Evolutionary conservation across 1,140 invertebrate genomes (phyloP).

Genomic region (Papilio dardanus): DNA sequence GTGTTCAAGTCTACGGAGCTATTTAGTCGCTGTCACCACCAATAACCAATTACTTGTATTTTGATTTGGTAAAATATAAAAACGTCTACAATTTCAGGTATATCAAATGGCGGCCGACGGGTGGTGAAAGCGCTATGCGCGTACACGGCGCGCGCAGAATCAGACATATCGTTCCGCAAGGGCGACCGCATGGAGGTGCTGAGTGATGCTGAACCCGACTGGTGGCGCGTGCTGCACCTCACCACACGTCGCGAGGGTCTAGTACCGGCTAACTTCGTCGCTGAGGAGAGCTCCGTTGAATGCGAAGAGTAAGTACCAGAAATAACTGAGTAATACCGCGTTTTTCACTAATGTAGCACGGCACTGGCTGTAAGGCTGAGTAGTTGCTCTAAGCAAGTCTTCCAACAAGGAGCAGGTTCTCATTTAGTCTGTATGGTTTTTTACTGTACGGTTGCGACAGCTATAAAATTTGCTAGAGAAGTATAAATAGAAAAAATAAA

Average conservation of each 20-base stretch:
- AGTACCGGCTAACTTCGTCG: slow-evolving; percentile 97
- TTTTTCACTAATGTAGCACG: too few relatives aligned
- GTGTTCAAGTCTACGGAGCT: too few relatives aligned
- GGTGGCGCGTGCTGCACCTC: slow-evolving; percentile 96
- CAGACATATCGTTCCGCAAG: slow-evolving; percentile 95
- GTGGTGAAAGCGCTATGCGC: slow-evolving; percentile 96
- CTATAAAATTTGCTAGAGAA: too few relatives aligned
- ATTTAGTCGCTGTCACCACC: too few relatives aligned
- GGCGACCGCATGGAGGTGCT: slow-evolving; percentile 95
- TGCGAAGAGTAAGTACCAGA: slow-evolving; percentile 94
- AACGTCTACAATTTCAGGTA: slow-evolving; percentile 53
- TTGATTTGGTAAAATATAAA: too few relatives aligned
- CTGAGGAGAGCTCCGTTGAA: slow-evolving; percentile 95
- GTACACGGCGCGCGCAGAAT: slow-evolving; percentile 94
- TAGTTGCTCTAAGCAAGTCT: too few relatives aligned
- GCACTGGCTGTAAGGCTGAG: too few relatives aligned
- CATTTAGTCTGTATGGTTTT: too few relatives aligned
- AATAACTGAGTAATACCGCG: neutral
- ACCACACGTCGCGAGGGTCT: slow-evolving; percentile 92
- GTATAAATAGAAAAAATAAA: too few relatives aligned
- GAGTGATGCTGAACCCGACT: slow-evolving; percentile 95
- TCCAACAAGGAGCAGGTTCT: too few relatives aligned
- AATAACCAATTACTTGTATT: too few relatives aligned
- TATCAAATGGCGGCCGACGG: slow-evolving; percentile 80
- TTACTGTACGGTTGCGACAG: too few relatives aligned